Evolutionary conservation across 1,140 invertebrate species (phyloP), one percentile per base, ranked within the genome.

Genomic region (Drosophila mauritiana): DNA sequence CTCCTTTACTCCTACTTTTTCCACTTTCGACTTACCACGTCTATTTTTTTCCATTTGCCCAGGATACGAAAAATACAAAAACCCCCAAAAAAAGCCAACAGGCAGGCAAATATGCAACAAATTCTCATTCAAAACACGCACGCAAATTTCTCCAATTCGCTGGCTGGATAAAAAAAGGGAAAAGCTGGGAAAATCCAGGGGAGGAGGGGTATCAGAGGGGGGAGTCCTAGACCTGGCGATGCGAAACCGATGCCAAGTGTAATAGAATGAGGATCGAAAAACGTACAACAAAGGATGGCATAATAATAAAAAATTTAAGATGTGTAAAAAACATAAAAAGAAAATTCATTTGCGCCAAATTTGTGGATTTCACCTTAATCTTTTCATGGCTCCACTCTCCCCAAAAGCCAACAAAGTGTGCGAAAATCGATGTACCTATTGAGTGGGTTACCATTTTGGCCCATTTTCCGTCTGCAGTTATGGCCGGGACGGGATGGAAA

Each of bases 241-340:
- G 68, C 54, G 68, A 58, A 80, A 75, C 69, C 82, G 69, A 64
- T 58, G 51, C 73, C 64, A 80, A 89, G 73, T 80, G 77, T 80
- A 89, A 89, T 89, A 89, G 84, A 89, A 89, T 89, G 84, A 89
- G 85, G 80, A 89, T 89, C 77, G 84, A 79, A 89, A 89, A 89
- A 80, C 68, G 84, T 78, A 89, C 85, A 89, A 89, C 85, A 89
- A 89, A 84, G 84, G 77, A 89, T 83, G 76, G 84, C 83, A 88
- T 88, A 89, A 89, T 88, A 89, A 89, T 90, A 89, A 89, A 89
- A 89, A 89, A 89, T 89, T 84, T 89, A 84, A 89, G 84, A 89
- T 89, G 84, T 89, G 85, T 89, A 89, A 89, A 89, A 89, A 89
- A 89, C 85, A 90, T 90, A 89, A 89, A 89, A 89, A 84, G 84